Percentiles rank a stretch among this genome's conserved stretches.
Evolutionary conservation across 30 jellyfish, hydroid and myxozoan genomes (phyloP).

Genomic region (Clytia hemisphaerica): DNA sequence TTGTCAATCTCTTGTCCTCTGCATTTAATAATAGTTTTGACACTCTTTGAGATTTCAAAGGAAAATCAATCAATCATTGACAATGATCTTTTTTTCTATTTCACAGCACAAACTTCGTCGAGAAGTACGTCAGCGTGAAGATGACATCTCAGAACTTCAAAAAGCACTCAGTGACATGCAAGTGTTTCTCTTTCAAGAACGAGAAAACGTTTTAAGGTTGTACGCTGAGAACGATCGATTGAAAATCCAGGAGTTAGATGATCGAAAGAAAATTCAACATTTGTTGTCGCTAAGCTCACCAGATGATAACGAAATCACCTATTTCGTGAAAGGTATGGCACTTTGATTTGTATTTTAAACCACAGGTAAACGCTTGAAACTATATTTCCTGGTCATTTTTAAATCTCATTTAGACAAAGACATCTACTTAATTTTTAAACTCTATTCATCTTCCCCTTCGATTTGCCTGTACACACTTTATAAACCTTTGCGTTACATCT

Average conservation of each 20-base stretch:
- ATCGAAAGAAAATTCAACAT: conserved; percentile 81
- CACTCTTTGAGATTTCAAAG: neutral
- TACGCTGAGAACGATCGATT: conserved; percentile 86
- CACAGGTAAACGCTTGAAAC: too few species aligned
- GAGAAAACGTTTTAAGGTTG: conserved; percentile 75
- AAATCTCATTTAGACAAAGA: too few species aligned
- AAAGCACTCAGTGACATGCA: conserved; percentile 92
- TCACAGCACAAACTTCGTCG: conserved; percentile 80
- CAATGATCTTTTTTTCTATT: neutral
- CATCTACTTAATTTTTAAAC: too few species aligned
- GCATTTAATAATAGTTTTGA: too few species aligned
- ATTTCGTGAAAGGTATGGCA: conserved; percentile 49
- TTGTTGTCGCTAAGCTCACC: conserved; percentile 70
- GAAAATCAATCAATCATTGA: neutral
- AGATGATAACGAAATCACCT: conserved; percentile 71
- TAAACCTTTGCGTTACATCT: too few species aligned
- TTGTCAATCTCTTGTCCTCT: too few species aligned
- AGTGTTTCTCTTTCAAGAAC: conserved; percentile 82
- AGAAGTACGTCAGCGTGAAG: conserved; percentile 86
- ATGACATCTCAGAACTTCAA: conserved; percentile 82
- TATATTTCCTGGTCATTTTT: too few species aligned
- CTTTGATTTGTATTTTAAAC: too few species aligned
- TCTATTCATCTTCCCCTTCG: too few species aligned
- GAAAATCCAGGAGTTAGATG: conserved; percentile 74
- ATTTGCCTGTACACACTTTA: too few species aligned